phyloP scores from a whole-genome alignment of 2,113 vertebrate genomes.

The Charina bottae region DNA sequence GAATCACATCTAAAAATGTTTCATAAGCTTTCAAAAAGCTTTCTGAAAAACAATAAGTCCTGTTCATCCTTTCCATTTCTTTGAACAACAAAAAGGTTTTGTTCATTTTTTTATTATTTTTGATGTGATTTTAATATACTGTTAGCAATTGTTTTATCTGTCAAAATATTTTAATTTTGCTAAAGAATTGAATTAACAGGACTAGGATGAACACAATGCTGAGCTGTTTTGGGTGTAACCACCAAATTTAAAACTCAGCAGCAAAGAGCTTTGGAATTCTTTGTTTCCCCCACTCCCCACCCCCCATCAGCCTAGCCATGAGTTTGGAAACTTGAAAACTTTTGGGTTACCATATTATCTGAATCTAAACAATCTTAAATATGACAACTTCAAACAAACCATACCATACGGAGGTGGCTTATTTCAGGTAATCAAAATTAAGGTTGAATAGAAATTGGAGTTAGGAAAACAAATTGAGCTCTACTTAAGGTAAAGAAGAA shows the following conservation, averaged over 20 bases:
- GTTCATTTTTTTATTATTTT: neutral
- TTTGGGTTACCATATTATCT: neutral
- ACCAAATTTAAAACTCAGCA: neutral
- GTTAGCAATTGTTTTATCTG: neutral
- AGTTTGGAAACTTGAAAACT: neutral
- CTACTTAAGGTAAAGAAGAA: neutral
- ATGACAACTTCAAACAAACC: neutral
- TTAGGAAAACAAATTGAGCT: neutral
- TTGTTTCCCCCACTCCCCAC: neutral
- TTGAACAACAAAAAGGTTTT: neutral
- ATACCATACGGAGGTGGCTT: neutral
- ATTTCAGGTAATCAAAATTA: neutral
- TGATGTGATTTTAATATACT: neutral
- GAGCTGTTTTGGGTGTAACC: neutral
- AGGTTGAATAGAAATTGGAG: neutral
- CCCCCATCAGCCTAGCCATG: neutral
- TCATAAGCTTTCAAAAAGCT: neutral
- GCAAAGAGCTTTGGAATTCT: neutral
- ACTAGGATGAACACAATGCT: neutral
- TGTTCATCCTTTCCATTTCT: neutral
- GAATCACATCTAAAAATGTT: neutral
- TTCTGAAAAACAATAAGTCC: neutral
- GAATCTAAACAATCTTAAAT: neutral
- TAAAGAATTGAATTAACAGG: neutral
- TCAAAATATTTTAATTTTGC: neutral